These are phyloP conservation scores for Apis laboriosa DNA, from an alignment of 1,140 invertebrate species.

Conservation along the genomic window DNA sequence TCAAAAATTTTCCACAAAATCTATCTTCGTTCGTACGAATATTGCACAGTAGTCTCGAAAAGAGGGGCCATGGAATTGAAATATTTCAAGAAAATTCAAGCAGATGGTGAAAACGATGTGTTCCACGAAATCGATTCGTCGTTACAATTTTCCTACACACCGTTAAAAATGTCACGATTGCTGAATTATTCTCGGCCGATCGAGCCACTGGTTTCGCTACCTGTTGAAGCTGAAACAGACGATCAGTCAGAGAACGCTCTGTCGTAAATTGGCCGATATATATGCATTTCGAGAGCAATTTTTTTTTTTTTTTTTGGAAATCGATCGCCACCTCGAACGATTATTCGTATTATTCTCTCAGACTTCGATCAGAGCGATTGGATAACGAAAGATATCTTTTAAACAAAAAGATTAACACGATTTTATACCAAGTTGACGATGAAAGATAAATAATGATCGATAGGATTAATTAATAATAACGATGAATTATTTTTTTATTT, in stretches of 20 bases:
- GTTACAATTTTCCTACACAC: conserved; percentile 1
- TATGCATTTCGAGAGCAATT: not conserved
- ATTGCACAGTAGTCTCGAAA: no score
- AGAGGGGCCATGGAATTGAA: no score
- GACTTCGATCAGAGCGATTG: not conserved
- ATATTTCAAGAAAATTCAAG: not conserved
- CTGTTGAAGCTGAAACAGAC: conserved; percentile 29
- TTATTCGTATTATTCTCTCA: not conserved
- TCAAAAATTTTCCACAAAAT: no score
- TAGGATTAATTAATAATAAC: no score
- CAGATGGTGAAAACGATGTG: not conserved
- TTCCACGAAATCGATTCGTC: conserved; percentile 7
- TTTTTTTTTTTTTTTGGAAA: not conserved
- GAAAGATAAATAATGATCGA: no score
- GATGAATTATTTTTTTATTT: not conserved
- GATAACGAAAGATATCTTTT: not conserved
- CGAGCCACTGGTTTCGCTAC: conserved; percentile 10
- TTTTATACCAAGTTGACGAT: no score
- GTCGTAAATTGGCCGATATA: not conserved
- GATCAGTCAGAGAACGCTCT: not conserved
- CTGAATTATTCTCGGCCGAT: conserved; percentile 34
- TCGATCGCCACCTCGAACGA: not conserved
- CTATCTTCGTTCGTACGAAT: no score
- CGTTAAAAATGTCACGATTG: conserved; percentile 33
- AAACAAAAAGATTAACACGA: no score